A percentile compares a stretch with the other conserved stretches of the same genome.
phyloP scores from a whole-genome alignment of 2,888 invertebrate species.

The Heterodera filipjevi region DNA sequence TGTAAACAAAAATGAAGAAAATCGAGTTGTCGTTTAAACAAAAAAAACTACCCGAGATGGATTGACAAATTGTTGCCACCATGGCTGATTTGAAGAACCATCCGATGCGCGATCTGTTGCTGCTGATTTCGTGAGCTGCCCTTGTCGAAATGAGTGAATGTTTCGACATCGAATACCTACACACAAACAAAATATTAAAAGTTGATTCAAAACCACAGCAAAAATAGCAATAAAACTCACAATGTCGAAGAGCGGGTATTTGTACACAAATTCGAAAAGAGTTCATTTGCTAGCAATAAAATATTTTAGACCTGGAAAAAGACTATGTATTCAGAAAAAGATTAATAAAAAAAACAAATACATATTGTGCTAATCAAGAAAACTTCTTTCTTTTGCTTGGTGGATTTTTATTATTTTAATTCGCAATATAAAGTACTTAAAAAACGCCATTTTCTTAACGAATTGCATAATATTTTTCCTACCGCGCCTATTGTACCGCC shows the following conservation, averaged over 20 bases:
- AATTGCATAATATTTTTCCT: too few species aligned
- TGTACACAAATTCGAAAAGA: background rate
- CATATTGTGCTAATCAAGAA: too few species aligned
- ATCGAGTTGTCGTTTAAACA: background rate
- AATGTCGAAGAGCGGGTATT: background rate
- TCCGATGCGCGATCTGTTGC: background rate
- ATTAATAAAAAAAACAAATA: too few species aligned
- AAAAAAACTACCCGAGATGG: background rate
- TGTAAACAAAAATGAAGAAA: background rate
- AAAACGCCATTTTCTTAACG: too few species aligned
- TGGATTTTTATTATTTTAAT: too few species aligned
- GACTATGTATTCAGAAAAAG: too few species aligned
- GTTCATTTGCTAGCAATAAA: background rate
- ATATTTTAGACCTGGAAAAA: too few species aligned
- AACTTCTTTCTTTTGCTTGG: too few species aligned
- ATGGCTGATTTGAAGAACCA: background rate
- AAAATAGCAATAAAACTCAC: background rate
- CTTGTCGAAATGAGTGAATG: background rate
- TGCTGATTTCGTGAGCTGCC: background rate
- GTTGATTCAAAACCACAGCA: background rate
- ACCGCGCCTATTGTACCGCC: too few species aligned
- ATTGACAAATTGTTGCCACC: background rate
- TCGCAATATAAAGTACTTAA: too few species aligned
- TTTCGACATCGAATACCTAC: background rate
- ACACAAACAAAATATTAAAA: background rate